Evolutionary conservation across 1,140 invertebrate species (phyloP), one percentile per base, ranked within the genome.

Genomic region (Oryctes rhinoceros): DNA sequence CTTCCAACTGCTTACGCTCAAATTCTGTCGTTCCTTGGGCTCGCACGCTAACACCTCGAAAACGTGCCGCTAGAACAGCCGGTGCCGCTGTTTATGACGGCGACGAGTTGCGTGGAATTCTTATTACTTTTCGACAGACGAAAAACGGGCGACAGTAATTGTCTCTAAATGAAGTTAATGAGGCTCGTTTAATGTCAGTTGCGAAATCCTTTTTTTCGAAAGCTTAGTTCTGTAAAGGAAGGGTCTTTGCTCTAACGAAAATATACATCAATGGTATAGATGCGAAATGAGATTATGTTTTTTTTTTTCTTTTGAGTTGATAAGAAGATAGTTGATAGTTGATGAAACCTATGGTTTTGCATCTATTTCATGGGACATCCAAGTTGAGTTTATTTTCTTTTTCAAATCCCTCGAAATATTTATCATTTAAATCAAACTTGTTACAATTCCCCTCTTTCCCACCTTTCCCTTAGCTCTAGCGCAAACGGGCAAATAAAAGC

Each of bases 121-220:
- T 59, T 59, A 59, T 59, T 59, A 15, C 53, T 59, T n/a, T 71
- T 71, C 20, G 20, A 35, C 9, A 24, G 24, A 37, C 65, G 65
- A 24, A 37, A 24, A 30, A 37, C 35, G 65, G 39, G 24, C 37
- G 65, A 71, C 65, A 71, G 65, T 71, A 71, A 71, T 71, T 71
- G 65, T 71, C 65, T 13, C 35, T 71, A 71, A 71, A 71, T 71
- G 65, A 71, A 71, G 65, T 71, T 71, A 71, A 71, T 71, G 65
- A 71, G 65, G 65, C 24, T 35, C 10, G 65, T 30, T 30, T 15
- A 18, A 7, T n/a, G 53, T 59, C 53, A 18, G 3, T 59, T 15
- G 53, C 15, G 53, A 59, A 59, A 59, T 59, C 53, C n/a, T 18
- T 13, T 53, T 59, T 59, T 59, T n/a, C 53, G 53, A 18, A 18